phyloP scores from a whole-genome alignment of 2,888 invertebrate genomes.

The Nysson spinosus region DNA sequence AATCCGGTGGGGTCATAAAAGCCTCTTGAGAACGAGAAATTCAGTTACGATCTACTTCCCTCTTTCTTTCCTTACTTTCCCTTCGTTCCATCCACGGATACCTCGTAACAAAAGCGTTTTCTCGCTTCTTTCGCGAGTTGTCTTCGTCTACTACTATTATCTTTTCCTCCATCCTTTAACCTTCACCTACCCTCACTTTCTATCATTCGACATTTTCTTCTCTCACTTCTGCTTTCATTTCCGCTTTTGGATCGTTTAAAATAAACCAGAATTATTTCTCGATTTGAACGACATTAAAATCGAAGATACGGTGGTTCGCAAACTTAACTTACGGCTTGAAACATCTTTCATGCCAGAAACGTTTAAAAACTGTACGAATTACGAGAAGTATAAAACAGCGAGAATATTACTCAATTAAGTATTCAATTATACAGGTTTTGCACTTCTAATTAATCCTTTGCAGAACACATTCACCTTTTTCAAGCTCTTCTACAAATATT shows the following conservation, averaged over 20 bases:
- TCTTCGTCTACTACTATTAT: neutral
- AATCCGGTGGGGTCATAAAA: conserved; percentile 29
- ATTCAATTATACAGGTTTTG: too few species aligned
- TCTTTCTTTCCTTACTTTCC: neutral
- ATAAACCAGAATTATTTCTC: conserved; percentile 22
- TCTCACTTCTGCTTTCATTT: conserved; percentile 41
- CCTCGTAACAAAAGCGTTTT: conserved; percentile 4
- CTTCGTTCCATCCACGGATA: neutral
- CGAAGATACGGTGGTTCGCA: conserved; percentile 37
- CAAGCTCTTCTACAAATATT: too few species aligned
- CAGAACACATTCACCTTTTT: too few species aligned
- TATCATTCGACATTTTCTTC: neutral
- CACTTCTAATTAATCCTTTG: too few species aligned
- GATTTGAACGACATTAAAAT: conserved; percentile 34
- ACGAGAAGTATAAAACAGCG: too few species aligned
- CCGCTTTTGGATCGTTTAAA: conserved; percentile 21
- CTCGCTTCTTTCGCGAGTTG: neutral
- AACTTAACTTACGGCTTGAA: too few species aligned
- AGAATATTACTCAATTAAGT: too few species aligned
- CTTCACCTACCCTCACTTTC: neutral
- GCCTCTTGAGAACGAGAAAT: conserved; percentile 35
- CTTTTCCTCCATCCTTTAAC: neutral
- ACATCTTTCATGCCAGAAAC: too few species aligned
- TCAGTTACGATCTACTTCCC: conserved; percentile 30
- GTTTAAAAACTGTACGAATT: too few species aligned